Conservation (phyloP, 2,888 invertebrate genomes). For the Dichetophora obliterata region DNA sequence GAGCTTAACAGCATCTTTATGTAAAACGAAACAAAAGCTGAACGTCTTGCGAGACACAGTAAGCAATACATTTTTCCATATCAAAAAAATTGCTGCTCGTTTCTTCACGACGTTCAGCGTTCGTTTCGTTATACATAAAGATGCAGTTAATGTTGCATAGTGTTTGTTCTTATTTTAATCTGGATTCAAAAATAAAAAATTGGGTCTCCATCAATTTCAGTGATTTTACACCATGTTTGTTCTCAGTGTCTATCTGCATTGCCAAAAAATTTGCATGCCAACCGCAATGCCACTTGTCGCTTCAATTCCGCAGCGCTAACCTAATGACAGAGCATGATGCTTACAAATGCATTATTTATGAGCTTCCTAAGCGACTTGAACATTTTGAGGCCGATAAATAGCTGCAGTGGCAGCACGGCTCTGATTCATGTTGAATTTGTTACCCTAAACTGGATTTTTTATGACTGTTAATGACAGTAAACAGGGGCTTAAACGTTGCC, state of each 20-base stretch:
- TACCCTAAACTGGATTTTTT: background rate
- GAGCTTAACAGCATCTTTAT: no score
- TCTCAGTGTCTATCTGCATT: background rate
- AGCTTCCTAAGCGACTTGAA: conserved; percentile 15
- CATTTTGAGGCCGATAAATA: background rate
- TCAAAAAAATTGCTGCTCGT: no score
- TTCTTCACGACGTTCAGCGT: no score
- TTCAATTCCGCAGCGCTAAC: conserved; percentile 4
- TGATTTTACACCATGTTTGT: background rate
- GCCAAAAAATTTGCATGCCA: conserved; percentile 13
- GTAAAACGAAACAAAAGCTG: no score
- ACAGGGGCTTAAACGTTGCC: conserved; percentile 34
- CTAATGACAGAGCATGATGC: conserved; percentile 33
- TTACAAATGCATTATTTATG: conserved; percentile 26
- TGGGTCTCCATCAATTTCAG: background rate
- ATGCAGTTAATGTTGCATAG: no score
- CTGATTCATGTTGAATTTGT: background rate
- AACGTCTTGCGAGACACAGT: no score
- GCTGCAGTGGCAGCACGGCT: background rate
- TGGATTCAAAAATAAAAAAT: no score
- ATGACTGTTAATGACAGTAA: conserved; percentile 44
- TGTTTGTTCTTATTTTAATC: no score
- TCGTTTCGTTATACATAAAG: no score
- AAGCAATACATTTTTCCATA: no score
- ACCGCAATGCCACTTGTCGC: conserved; percentile 12